Evolutionary conservation across 2,113 vertebrate genomes (phyloP).

Genomic region (Falcunculus frontatus): DNA sequence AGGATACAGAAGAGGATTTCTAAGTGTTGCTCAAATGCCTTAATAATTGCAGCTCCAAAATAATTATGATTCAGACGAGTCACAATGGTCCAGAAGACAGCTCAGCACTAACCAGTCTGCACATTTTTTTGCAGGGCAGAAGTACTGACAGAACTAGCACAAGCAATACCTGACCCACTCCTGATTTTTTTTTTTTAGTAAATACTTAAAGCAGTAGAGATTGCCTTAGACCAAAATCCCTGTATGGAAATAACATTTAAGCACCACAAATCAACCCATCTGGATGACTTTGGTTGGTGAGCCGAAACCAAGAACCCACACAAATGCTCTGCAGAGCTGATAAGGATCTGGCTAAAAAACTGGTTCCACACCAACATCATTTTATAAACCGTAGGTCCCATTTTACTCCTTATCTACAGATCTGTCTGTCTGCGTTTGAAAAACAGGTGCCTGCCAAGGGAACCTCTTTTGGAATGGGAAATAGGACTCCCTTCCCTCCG

Average conservation of each 20-base stretch:
- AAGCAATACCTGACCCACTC: neutral
- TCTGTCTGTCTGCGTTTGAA: no score
- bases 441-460: neutral
- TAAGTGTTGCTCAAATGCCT: neutral
- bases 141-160: neutral
- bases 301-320: neutral
- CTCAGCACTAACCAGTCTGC: neutral
- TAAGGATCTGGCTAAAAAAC: neutral
- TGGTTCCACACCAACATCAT: neutral
- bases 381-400: neutral
- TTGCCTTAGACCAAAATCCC: neutral
- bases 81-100: neutral
- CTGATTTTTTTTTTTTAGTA: neutral
- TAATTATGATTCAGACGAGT: neutral
- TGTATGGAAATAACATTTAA: neutral
- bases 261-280: neutral
- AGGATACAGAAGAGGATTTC: neutral
- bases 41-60: neutral
- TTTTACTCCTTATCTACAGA: neutral
- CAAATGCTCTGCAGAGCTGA: neutral
- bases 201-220: neutral
- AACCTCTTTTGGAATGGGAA: neutral
- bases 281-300: neutral
- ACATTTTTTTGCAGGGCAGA: neutral
- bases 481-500: fast-evolving